Percentiles rank a stretch among this genome's conserved stretches.
Conservation (phyloP, 2,888 invertebrate species). For the Tiliacea citrago region DNA sequence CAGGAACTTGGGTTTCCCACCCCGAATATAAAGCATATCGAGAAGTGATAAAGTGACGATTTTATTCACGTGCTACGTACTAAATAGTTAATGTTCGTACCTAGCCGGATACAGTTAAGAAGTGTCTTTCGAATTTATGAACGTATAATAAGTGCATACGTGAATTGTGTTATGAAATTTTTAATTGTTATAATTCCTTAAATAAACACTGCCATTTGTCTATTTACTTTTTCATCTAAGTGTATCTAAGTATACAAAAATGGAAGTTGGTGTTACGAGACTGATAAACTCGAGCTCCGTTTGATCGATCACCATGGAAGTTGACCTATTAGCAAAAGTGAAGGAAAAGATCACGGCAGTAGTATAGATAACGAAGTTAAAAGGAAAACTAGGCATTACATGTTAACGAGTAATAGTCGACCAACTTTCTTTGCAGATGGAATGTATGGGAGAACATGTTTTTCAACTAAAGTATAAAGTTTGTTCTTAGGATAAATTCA, state of each 20-base stretch:
- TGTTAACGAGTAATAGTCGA: no score
- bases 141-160: conserved; percentile 76
- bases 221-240: conserved; percentile 58
- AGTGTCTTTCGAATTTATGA: conserved; percentile 88
- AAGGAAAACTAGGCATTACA: no score
- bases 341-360: no score
- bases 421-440: no score
- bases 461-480: no score
- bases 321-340: no score
- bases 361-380: no score
- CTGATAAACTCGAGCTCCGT: neutral
- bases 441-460: no score
- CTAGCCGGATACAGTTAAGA: conserved; percentile 74
- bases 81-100: conserved; percentile 74
- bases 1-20: conserved; percentile 72
- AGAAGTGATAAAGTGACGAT: conserved; percentile 86
- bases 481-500: no score
- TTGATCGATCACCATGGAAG: neutral
- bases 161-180: conserved; percentile 84
- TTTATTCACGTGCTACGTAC: conserved; percentile 78
- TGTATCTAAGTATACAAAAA: neutral
- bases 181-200: conserved; percentile 88
- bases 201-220: conserved; percentile 90
- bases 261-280: neutral
- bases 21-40: conserved; percentile 87